phyloP scores from a whole-genome alignment of 2,888 invertebrate genomes.

The Dryadula phaetusa region DNA sequence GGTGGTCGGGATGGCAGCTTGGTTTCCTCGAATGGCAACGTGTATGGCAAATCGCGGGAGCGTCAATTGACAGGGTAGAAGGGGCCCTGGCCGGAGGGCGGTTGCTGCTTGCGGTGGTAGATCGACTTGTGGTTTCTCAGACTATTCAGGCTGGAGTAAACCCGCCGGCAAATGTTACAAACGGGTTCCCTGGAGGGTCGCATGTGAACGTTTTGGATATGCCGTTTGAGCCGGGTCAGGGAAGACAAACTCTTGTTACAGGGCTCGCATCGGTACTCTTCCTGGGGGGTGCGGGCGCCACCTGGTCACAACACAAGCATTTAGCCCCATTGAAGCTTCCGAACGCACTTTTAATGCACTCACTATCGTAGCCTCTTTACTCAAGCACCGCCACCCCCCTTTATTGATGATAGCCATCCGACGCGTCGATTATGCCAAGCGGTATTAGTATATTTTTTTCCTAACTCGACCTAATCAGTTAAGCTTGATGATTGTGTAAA shows the following conservation, averaged over 20 bases:
- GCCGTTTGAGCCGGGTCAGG: slow-evolving; percentile 93
- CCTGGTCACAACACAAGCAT: slow-evolving; percentile 86
- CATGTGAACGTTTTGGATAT: slow-evolving; percentile 96
- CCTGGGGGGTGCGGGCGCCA: slow-evolving; percentile 90
- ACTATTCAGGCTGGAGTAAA: slow-evolving; percentile 95
- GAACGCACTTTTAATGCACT: slow-evolving; percentile 83
- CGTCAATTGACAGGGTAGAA: slow-evolving; percentile 80
- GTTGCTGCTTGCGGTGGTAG: slow-evolving; percentile 94
- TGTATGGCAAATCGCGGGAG: slow-evolving; percentile 53
- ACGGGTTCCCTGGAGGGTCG: slow-evolving; percentile 95
- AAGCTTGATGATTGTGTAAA: slow-evolving; percentile 64
- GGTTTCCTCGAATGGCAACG: slow-evolving; percentile 74
- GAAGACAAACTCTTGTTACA: slow-evolving; percentile 96
- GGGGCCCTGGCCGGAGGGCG: slow-evolving; percentile 77
- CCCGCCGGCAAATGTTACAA: slow-evolving; percentile 96
- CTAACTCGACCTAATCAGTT: slow-evolving; percentile 66
- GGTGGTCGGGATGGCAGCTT: slow-evolving; percentile 81
- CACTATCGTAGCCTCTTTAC: slow-evolving; percentile 78
- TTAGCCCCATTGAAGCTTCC: slow-evolving; percentile 80
- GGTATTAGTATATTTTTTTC: slow-evolving; percentile 71
- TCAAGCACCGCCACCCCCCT: slow-evolving; percentile 83
- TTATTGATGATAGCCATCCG: slow-evolving; percentile 72
- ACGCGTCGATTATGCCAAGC: slow-evolving; percentile 73
- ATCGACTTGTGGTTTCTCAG: slow-evolving; percentile 96
- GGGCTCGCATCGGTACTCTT: slow-evolving; percentile 95